These are phyloP conservation scores for Raja brachyura DNA, from an alignment of 2,113 vertebrate genomes.

Conservation along the genomic window DNA sequence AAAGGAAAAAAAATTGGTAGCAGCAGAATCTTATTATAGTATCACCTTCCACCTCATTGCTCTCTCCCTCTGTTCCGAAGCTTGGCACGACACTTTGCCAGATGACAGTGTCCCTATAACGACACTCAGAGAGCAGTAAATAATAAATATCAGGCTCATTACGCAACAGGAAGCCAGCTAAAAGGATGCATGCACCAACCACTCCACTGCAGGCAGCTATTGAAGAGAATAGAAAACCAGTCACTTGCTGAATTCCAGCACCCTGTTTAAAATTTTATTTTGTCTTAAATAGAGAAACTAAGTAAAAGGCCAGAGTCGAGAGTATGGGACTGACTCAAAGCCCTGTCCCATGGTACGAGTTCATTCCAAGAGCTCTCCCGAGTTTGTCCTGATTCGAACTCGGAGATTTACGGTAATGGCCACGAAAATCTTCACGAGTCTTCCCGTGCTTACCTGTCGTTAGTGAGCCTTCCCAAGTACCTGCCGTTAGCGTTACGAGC, in stretches of 20 bases:
- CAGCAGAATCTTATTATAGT: slow-evolving; percentile 17
- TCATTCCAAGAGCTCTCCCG: no score
- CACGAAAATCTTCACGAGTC: no score
- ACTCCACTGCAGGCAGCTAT: slow-evolving; percentile 9
- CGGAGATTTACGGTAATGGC: no score
- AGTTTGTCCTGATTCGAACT: no score
- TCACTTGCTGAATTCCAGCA: not conserved
- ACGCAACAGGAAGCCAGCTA: slow-evolving; percentile 29
- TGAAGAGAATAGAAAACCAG: slow-evolving; percentile 6
- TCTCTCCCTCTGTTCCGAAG: slow-evolving; percentile 4
- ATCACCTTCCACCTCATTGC: slow-evolving; percentile 24
- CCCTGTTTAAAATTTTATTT: not conserved
- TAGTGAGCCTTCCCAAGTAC: no score
- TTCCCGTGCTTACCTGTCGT: no score
- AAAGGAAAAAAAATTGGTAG: not conserved
- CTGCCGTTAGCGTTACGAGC: no score
- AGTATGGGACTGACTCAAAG: not conserved
- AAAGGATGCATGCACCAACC: slow-evolving; percentile 33
- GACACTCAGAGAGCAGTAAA: slow-evolving; percentile 28
- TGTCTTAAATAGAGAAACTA: not conserved
- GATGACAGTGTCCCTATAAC: slow-evolving; percentile 30
- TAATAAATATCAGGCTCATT: slow-evolving; percentile 31
- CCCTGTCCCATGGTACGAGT: no score
- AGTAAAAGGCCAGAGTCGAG: not conserved
- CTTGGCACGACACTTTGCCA: slow-evolving; percentile 20